phyloP scores from a whole-genome alignment of 2,888 invertebrate genomes.

The Dilophus febrilis region DNA sequence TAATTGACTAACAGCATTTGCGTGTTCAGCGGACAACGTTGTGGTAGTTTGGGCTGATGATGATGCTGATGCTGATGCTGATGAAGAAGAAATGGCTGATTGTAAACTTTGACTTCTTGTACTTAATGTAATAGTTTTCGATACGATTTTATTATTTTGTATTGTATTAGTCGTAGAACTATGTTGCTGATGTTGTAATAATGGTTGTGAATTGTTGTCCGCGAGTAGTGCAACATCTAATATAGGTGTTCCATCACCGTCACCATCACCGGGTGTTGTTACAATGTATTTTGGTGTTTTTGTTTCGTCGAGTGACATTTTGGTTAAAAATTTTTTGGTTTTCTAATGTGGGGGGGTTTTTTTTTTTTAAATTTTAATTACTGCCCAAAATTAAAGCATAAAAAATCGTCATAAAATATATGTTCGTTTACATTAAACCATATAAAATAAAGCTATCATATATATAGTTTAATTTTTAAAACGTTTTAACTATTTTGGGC shows the following conservation, averaged over 20 bases:
- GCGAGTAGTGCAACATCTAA: too few species aligned
- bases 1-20: slow-evolving; percentile 14
- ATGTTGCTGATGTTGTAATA: not conserved
- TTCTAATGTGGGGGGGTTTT: too few species aligned
- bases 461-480: too few species aligned
- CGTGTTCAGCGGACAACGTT: slow-evolving; percentile 4
- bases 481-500: too few species aligned
- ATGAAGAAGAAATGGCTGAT: slow-evolving; percentile 10
- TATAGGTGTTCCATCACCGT: too few species aligned
- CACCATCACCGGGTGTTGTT: slow-evolving; percentile 27
- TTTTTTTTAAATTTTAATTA: too few species aligned
- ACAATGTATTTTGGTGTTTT: slow-evolving; percentile 27
- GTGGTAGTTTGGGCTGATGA: slow-evolving; percentile 10
- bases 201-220: slow-evolving; percentile 13
- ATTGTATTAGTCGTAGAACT: slow-evolving; percentile 12
- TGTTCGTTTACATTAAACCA: too few species aligned
- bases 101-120: slow-evolving; percentile 13
- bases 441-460: too few species aligned
- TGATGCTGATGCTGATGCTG: slow-evolving; percentile 8
- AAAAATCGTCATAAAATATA: too few species aligned
- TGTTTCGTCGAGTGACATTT: slow-evolving; percentile 14
- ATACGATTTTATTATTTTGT: not conserved
- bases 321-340: not conserved
- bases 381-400: too few species aligned
- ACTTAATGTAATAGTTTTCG: not conserved